Percentiles rank a stretch among this genome's conserved stretches.
phyloP scores from a whole-genome alignment of 2,113 vertebrate species.

The Oreotrochilus melanogaster region DNA sequence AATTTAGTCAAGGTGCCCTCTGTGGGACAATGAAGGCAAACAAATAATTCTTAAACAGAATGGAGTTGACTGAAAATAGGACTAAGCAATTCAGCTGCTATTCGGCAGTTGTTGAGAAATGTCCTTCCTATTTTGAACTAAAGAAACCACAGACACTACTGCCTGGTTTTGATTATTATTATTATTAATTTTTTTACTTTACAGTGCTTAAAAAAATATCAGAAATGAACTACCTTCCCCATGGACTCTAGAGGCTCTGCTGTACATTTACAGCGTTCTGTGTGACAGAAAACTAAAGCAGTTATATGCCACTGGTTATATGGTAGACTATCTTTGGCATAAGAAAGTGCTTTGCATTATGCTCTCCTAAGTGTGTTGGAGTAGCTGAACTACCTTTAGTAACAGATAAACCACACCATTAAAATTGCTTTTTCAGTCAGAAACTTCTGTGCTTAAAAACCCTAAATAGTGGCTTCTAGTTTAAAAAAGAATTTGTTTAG shows the following conservation, averaged over 20 bases:
- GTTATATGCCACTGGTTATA: background rate
- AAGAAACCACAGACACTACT: background rate
- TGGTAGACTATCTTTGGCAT: background rate
- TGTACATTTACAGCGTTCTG: background rate
- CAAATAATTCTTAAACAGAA: background rate
- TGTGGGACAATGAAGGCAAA: background rate
- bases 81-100: background rate
- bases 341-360: background rate
- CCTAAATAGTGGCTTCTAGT: background rate
- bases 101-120: background rate
- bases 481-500: background rate
- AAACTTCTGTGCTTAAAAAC: background rate
- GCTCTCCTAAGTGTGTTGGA: background rate
- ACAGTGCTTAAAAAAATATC: background rate
- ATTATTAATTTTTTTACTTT: background rate
- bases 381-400: background rate
- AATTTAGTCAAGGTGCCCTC: background rate
- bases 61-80: background rate
- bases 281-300: background rate
- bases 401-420: background rate
- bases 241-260: background rate
- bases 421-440: background rate
- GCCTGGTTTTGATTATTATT: background rate
- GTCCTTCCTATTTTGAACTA: background rate
- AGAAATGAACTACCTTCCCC: background rate